Base-by-base conservation (phyloP, 2,113 vertebrate genomes). In the Malurus alboscapulatus region DNA sequence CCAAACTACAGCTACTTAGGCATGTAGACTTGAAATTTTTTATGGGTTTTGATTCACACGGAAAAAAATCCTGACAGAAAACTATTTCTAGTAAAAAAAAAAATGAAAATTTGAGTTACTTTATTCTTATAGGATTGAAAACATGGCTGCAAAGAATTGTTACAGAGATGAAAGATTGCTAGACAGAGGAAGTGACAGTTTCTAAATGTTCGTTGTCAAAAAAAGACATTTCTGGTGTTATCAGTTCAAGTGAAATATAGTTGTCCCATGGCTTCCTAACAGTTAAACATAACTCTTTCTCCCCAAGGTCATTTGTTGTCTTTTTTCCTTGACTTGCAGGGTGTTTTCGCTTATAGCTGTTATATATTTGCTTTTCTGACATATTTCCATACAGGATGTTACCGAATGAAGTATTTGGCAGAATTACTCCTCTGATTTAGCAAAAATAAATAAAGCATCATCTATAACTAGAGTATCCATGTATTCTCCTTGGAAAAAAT, bases 161-260 rank as follows among this genome's bases (percentile, higher is more conserved):
- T 79, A 59, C 22, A 66, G 66, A 79, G 58, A n/a, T 69, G 71
- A 89, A 75, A 68, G 87, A 91, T 89, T 87, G 81, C 71, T 79
- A 65, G 69, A 54, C 61, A 75, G 44, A 54, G 1, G 2, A 83
- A 73, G 57, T 72, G 92, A 73, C 51, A 86, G 53, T 76, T 96
- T 88, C 77, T 93, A 84, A 72, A 91, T 93, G 77, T 83, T 71
- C 51, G 42, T 76, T 91, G 81, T 92, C 74, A 94, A 78, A 87
- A 91, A 87, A 78, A 81, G 65, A 71, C 40, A 13, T 84, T 77
- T 76, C 84, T 92, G 38, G 5, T 91, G 54, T 69, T 95, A 92
- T 6, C 69, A 76, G 34, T 91, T 84, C n/a, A 69, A 91, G 42
- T 91, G 74, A 94, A 91, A 83, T 93, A 83, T 26, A 76, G 81